Evolutionary conservation across 2,797 vertebrate genomes (phyloP), one percentile per base, ranked within the genome.

Genomic region (Gila robusta): DNA sequence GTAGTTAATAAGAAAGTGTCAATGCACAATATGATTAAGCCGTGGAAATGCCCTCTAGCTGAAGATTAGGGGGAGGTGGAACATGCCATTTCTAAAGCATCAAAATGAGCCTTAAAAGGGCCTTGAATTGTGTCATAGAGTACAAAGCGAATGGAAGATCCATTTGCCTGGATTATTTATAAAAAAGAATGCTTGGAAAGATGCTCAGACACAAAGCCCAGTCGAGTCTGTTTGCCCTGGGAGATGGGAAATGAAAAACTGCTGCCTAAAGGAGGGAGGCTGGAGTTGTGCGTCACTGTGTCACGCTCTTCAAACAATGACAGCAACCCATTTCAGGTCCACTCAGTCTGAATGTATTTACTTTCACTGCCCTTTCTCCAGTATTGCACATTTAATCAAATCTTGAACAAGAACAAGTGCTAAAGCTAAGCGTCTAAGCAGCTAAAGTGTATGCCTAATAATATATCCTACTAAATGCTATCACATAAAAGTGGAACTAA

Each of bases 291-390:
- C 49, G 7, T 85, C 76, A 79, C 49, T 17, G 37, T 70, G 74
- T 79, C 66, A 84, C 12, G 64, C 66, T 79, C 37, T 70, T 71
- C 66, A 79, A 85, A 79, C 76, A 85, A 47, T 35, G 62, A 84
- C 64, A 32, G 83, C 74, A 84, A 44, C 23, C 64, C 74, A 78
- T 84, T 77, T 84, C 59, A 84, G 56, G 32, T 69, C 64, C 83
- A 67, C 69, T 70, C 83, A 70, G 37, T 59, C 74, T 79, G 26
- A 85, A 35, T 35, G 66, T 59, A 85, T 71, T 85, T 79, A 70
- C 62, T 70, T 78, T 56, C n/a, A 21, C 32, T 56, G 21, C 73
- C 35, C 35, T 44, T 32, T 32, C 26, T 70, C n/a, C 74, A 56
- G 32, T 37, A 17, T 23, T 16, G 32, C 32, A 47, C 41, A 78